These are phyloP conservation scores for Zaprionus ornatus DNA, from an alignment of 1,140 invertebrate species.

Conservation along the genomic window DNA sequence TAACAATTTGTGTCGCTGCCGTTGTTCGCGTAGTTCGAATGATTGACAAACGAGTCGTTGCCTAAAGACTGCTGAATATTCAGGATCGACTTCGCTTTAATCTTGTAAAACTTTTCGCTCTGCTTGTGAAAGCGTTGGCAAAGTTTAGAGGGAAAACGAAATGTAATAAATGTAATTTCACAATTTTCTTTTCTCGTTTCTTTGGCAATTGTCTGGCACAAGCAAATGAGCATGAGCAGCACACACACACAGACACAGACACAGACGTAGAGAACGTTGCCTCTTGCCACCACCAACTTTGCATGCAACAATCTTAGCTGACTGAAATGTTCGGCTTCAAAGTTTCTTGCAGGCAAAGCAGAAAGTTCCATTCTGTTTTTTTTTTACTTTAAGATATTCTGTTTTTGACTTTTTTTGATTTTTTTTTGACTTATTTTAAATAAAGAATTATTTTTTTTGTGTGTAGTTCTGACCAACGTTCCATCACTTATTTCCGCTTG, in stretches of 20 bases:
- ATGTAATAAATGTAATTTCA: slow-evolving; percentile 69
- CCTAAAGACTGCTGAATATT: slow-evolving; percentile 36
- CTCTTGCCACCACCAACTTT: slow-evolving; percentile 10
- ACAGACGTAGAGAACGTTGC: neutral
- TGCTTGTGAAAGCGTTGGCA: slow-evolving; percentile 7
- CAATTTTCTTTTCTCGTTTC: slow-evolving; percentile 46
- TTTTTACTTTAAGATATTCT: neutral
- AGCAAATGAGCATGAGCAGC: slow-evolving; percentile 54
- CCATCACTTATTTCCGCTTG: slow-evolving; percentile 57
- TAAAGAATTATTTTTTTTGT: slow-evolving; percentile 10
- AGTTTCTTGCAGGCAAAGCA: slow-evolving; percentile 59
- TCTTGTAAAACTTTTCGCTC: slow-evolving; percentile 20
- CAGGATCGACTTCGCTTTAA: slow-evolving; percentile 30
- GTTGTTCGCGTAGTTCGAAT: slow-evolving; percentile 7
- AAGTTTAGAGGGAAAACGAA: slow-evolving; percentile 39
- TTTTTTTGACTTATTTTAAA: no score
- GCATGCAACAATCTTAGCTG: slow-evolving; percentile 17
- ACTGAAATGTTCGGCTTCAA: slow-evolving; percentile 51
- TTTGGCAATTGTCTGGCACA: slow-evolving; percentile 57
- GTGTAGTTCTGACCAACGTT: slow-evolving; percentile 26
- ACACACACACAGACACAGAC: neutral
- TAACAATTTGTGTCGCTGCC: slow-evolving; percentile 8
- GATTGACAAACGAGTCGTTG: slow-evolving; percentile 34
- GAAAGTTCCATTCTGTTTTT: slow-evolving; percentile 52
- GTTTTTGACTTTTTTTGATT: slow-evolving; percentile 4